Base-by-base conservation (phyloP, 2,888 invertebrate species). In the Eilema caniola region DNA sequence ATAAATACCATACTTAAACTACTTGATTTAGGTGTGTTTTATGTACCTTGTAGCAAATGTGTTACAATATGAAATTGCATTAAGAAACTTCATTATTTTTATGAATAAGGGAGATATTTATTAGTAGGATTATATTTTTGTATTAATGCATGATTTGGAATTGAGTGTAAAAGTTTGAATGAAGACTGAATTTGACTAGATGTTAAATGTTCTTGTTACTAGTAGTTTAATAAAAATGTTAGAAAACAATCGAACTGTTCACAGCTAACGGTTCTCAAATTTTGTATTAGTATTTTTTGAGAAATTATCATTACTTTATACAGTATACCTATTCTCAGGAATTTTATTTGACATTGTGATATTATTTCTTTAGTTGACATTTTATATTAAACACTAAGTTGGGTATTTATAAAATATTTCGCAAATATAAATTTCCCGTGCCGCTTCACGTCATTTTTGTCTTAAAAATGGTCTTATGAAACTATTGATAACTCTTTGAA, bases 141-240 rank as follows among this genome's bases (percentile, higher is more conserved):
- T 24, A 10, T 47, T 25, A 56, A 14, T 37, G 59, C n/a, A 37
- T 23, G 25, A 72, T 75, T 78, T 79, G 75, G 76, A 80, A 80
- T 86, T 83, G 81, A 79, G 76, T 73, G 81, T 84, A 86, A 84
- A 86, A 85, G 90, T 89, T 90, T 92, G 92, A 87, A 89, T 92
- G 94, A 94, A 94, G 94, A 94, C 94, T 95, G 94, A 94, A 86
- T 91, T 88, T 80, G 68, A 76, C 74, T 90, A 92, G 87, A 87
- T 84, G 28, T 79, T 73, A 62, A 78, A 71, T 76, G 72, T 78
- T 79, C 77, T 82, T 84, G 77, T 79, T 83, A 76, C 71, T 82
- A 78, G 74, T 81, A 81, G 81, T 78, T 78, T 74, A 79, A 81
- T 75, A 53, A 53, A 47, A 67, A 66, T 81, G 76, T 78, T 83